These are phyloP conservation scores for Rhodophaea formosa DNA, from an alignment of 2,888 invertebrate genomes.

Conservation along the genomic window DNA sequence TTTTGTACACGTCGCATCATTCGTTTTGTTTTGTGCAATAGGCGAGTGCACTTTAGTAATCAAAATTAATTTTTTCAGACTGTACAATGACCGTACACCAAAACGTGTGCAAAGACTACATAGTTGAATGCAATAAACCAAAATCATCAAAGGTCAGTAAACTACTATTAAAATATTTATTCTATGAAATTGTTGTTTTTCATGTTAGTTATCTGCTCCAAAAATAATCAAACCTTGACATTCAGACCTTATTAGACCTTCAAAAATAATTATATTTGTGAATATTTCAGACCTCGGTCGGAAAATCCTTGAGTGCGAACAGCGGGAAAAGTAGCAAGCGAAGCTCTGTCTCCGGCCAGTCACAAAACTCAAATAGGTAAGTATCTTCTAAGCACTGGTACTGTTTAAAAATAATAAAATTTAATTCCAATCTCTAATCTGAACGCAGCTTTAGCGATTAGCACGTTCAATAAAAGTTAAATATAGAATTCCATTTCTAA, in stretches of 20 bases:
- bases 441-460: constrained; percentile 18
- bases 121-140: constrained; percentile 89
- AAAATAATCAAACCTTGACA: too few species aligned
- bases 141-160: constrained; percentile 84
- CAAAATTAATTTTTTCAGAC: constrained; percentile 75
- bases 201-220: too few species aligned
- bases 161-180: constrained; percentile 2
- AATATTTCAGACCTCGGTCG: constrained; percentile 67
- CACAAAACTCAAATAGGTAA: constrained; percentile 72
- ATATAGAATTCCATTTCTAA: constrained; percentile 27
- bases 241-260: too few species aligned
- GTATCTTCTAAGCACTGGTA: constrained; percentile 34
- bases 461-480: constrained; percentile 26
- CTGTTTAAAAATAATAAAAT: constrained; percentile 12
- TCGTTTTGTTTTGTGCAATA: neutral
- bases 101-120: constrained; percentile 93
- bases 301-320: constrained; percentile 68
- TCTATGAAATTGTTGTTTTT: neutral
- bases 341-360: constrained; percentile 73
- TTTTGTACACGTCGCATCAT: neutral
- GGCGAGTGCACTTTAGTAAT: neutral
- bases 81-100: constrained; percentile 94
- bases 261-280: neutral
- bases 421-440: constrained; percentile 5
- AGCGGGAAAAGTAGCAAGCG: constrained; percentile 74